Percentiles rank a stretch among this genome's conserved stretches.
These are phyloP conservation scores for Teleogryllus oceanicus DNA, from an alignment of 2,888 invertebrate genomes.

Conservation along the genomic window DNA sequence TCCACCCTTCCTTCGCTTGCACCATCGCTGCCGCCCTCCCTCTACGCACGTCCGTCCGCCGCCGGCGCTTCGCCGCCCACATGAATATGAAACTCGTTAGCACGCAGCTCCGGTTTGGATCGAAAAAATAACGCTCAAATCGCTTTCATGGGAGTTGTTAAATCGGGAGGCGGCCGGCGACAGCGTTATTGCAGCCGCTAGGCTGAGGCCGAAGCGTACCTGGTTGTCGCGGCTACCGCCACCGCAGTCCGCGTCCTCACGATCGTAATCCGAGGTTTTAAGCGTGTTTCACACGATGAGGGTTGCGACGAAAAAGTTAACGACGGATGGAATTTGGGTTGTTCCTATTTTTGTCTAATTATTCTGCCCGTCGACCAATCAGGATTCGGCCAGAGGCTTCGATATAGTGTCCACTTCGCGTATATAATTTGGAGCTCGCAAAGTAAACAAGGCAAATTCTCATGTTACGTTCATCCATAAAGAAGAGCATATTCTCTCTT, in stretches of 20 bases:
- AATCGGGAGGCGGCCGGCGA: background rate
- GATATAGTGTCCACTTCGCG: no score
- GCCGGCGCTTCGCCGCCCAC: background rate
- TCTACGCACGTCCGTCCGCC: background rate
- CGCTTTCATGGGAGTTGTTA: constrained; percentile 18
- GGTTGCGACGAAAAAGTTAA: background rate
- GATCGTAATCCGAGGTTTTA: background rate
- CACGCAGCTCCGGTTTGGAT: background rate
- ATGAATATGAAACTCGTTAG: constrained; percentile 3
- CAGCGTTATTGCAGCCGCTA: background rate
- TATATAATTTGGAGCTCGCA: no score
- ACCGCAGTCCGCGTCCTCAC: background rate
- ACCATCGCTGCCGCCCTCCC: background rate
- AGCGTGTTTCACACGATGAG: background rate
- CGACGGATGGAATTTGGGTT: background rate
- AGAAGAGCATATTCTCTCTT: background rate
- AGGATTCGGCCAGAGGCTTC: background rate
- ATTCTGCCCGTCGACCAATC: background rate
- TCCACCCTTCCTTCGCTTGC: no score
- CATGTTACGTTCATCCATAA: background rate
- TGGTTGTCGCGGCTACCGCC: background rate
- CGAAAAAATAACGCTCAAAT: background rate
- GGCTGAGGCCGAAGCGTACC: background rate
- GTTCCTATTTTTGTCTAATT: background rate
- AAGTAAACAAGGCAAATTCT: no score